Evolutionary conservation across 2,888 invertebrate species (phyloP).

Genomic region (Criorhina ranunculi): DNA sequence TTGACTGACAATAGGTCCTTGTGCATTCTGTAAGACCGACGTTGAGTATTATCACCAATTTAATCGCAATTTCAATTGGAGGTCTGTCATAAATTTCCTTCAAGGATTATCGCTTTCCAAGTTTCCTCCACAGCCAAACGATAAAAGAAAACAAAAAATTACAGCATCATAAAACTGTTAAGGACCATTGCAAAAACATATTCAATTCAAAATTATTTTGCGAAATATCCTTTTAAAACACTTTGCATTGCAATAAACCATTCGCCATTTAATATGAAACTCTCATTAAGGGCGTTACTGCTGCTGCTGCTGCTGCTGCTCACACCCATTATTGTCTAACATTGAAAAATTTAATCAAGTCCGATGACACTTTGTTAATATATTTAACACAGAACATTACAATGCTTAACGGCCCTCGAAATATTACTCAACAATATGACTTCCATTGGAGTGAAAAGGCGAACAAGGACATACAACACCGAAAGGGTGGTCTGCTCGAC

Average conservation of each 20-base stretch:
- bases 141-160: conserved; percentile 4
- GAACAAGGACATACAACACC: conserved; percentile 52
- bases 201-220: conserved; percentile 45
- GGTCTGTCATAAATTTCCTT: too few species aligned
- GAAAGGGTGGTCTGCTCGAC: conserved; percentile 58
- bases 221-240: conserved; percentile 3
- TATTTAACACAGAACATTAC: conserved; percentile 75
- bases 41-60: too few species aligned
- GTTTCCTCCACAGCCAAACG: background rate
- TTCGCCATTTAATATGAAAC: conserved; percentile 60
- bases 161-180: conserved; percentile 13
- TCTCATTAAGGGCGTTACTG: conserved; percentile 54
- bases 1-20: too few species aligned
- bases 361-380: conserved; percentile 75
- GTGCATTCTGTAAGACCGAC: too few species aligned
- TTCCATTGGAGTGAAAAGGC: conserved; percentile 58
- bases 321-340: conserved; percentile 57
- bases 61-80: too few species aligned
- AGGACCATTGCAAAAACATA: conserved; percentile 17
- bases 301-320: too few species aligned
- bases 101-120: too few species aligned
- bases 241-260: conserved; percentile 34
- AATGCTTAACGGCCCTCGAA: conserved; percentile 74
- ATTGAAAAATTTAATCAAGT: conserved; percentile 74
- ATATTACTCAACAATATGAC: conserved; percentile 74